phyloP scores from a whole-genome alignment of 1,140 invertebrate genomes.

The Hestina assimilis region DNA sequence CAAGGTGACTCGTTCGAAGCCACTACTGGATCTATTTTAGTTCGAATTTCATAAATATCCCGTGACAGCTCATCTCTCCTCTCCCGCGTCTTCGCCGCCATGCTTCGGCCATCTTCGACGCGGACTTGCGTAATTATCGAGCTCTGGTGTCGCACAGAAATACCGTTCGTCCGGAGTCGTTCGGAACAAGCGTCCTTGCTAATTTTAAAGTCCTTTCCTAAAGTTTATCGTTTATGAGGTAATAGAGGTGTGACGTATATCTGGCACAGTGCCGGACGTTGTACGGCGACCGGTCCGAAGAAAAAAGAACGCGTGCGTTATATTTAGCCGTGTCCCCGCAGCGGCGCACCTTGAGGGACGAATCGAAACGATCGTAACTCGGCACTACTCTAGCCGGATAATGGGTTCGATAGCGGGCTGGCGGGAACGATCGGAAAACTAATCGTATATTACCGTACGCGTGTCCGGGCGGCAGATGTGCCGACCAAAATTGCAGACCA shows the following conservation, averaged over 20 bases:
- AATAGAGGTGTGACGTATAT: conserved; percentile 61
- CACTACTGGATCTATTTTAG: conserved; percentile 73
- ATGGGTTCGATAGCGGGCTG: conserved; percentile 29
- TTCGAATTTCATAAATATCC: conserved; percentile 77
- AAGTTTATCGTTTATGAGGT: conserved; percentile 73
- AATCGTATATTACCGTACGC: conserved; percentile 68
- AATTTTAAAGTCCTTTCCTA: conserved; percentile 75
- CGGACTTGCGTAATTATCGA: conserved; percentile 64
- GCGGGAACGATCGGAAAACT: conserved; percentile 54
- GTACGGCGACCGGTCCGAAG: conserved; percentile 49
- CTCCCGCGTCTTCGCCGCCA: conserved; percentile 66
- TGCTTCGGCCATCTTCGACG: conserved; percentile 57
- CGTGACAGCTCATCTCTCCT: conserved; percentile 73
- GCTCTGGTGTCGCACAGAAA: conserved; percentile 52
- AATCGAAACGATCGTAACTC: conserved; percentile 21
- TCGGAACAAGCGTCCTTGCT: conserved; percentile 65
- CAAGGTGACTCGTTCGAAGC: conserved; percentile 73
- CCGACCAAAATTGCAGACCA: conserved; percentile 67
- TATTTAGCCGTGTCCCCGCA: conserved; percentile 52
- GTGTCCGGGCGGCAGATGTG: conserved; percentile 60
- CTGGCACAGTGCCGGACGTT: conserved; percentile 60
- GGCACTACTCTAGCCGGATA: conserved; percentile 35
- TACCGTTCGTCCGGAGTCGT: conserved; percentile 30
- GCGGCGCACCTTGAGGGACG: conserved; percentile 57
- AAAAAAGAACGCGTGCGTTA: conserved; percentile 59